Conservation (phyloP, 2,888 invertebrate species). For the Siphlonurus alternatus region DNA sequence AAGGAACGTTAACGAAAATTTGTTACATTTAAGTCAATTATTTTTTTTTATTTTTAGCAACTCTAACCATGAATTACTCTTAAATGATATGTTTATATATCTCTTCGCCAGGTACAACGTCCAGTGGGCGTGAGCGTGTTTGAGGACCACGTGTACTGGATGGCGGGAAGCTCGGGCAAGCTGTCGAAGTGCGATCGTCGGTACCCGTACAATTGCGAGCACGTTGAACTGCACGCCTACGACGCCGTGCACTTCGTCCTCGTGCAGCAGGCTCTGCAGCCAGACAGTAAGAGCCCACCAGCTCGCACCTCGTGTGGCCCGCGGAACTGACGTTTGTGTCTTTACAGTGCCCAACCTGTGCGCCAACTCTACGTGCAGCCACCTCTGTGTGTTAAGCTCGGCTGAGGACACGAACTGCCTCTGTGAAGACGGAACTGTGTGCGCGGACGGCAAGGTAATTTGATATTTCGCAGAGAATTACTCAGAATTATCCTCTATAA, state of each 20-base stretch:
- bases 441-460: neutral
- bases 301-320: no score
- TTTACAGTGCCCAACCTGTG: neutral
- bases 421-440: slow-evolving; percentile 33
- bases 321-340: neutral
- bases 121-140: slow-evolving; percentile 52
- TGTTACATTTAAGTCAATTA: no score
- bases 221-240: slow-evolving; percentile 23
- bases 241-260: slow-evolving; percentile 35
- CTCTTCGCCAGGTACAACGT: slow-evolving; percentile 26
- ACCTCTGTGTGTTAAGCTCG: neutral
- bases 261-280: slow-evolving; percentile 37
- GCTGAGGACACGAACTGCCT: slow-evolving; percentile 29
- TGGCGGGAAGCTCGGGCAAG: slow-evolving; percentile 34
- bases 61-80: neutral
- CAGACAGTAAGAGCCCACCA: slow-evolving; percentile 24
- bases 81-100: neutral
- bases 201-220: slow-evolving; percentile 16
- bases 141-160: slow-evolving; percentile 61
- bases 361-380: neutral
- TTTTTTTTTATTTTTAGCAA: neutral
- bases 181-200: slow-evolving; percentile 43
- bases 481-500: no score
- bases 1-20: no score
- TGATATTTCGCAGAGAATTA: no score